Conservation (phyloP, 2,113 vertebrate genomes). For the Glaucomys volans region DNA sequence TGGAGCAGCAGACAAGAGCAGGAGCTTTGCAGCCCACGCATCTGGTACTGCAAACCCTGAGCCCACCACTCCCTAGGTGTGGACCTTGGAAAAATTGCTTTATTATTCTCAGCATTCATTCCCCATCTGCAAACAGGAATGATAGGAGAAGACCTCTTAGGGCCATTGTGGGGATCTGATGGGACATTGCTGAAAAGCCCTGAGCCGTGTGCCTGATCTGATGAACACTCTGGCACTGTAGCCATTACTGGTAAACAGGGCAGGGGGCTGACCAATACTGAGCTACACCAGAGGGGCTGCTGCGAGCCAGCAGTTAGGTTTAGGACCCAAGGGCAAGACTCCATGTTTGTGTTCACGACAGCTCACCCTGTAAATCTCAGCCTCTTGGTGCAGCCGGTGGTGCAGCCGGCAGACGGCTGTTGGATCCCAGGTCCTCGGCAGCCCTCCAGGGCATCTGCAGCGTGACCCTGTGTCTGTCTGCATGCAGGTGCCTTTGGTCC, state of each 20-base stretch:
- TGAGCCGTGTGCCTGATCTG: too few species aligned
- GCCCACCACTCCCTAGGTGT: not conserved
- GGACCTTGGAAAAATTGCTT: not conserved
- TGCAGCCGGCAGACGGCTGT: too few species aligned
- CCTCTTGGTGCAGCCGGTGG: not conserved
- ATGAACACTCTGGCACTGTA: accelerated
- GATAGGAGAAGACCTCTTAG: not conserved
- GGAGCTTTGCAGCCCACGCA: not conserved
- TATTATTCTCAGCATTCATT: not conserved
- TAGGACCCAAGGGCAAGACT: not conserved
- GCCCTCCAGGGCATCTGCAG: not conserved
- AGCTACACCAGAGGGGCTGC: not conserved
- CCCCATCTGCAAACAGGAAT: not conserved
- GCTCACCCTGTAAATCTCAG: not conserved
- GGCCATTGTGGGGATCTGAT: not conserved
- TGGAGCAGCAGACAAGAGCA: not conserved
- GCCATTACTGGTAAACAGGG: not conserved
- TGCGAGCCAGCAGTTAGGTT: not conserved
- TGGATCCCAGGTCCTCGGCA: not conserved
- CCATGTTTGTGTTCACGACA: not conserved
- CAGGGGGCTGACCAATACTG: not conserved
- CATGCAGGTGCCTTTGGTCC: not conserved
- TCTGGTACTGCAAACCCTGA: not conserved
- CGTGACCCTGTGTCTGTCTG: not conserved
- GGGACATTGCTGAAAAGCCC: not conserved